These are phyloP conservation scores for Antitype chi DNA, from an alignment of 2,888 invertebrate genomes.

Conservation along the genomic window DNA sequence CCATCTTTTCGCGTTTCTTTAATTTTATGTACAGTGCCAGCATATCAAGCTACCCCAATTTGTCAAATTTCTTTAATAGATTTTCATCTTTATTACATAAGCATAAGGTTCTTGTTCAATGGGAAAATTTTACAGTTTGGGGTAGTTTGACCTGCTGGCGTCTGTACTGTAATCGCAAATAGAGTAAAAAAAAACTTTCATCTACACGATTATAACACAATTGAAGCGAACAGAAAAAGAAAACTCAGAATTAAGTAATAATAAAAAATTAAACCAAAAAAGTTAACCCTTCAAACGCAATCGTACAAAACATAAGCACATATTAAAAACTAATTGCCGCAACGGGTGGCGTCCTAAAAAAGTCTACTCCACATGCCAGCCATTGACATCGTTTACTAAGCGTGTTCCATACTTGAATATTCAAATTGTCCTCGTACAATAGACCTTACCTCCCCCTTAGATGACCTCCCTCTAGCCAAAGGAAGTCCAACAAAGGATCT, in stretches of 20 bases:
- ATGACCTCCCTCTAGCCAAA: slow-evolving; percentile 73
- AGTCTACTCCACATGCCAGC: slow-evolving; percentile 62
- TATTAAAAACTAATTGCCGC: slow-evolving; percentile 67
- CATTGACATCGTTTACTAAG: slow-evolving; percentile 81
- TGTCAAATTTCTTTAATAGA: too few species aligned
- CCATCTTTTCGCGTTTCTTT: not conserved
- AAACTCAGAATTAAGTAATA: slow-evolving; percentile 8
- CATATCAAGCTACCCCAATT: too few species aligned
- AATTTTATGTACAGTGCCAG: not conserved
- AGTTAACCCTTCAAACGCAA: slow-evolving; percentile 45
- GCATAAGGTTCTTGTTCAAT: too few species aligned
- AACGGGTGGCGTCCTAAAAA: slow-evolving; percentile 55
- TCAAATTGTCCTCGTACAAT: slow-evolving; percentile 85
- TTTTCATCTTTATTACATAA: too few species aligned
- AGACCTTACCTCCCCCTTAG: slow-evolving; percentile 68
- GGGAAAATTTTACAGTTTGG: too few species aligned
- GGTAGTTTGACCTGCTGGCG: too few species aligned
- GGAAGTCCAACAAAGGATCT: slow-evolving; percentile 85
- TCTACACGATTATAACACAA: not conserved
- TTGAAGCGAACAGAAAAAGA: not conserved
- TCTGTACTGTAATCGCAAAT: too few species aligned
- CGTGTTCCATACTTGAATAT: slow-evolving; percentile 85
- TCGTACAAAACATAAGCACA: slow-evolving; percentile 39
- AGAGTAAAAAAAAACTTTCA: not conserved
- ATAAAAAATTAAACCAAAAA: slow-evolving; percentile 16